Conservation (phyloP, 2,113 vertebrate species). For the Acrocephalus arundinaceus region DNA sequence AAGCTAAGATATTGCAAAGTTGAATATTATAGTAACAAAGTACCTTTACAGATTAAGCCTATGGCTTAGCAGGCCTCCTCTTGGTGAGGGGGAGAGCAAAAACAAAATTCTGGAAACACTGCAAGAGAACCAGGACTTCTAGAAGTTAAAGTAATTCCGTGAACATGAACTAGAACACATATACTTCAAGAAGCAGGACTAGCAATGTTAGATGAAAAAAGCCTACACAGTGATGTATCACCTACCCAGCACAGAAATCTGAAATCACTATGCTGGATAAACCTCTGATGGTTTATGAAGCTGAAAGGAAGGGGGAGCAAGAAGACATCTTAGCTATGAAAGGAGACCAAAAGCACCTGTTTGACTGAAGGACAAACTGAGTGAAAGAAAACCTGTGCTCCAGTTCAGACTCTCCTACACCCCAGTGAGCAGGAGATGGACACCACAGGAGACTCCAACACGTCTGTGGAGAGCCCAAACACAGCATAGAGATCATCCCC, state of each 20-base stretch:
- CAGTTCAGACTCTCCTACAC: not conserved
- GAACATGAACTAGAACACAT: not conserved
- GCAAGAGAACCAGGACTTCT: not conserved
- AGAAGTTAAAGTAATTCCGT: not conserved
- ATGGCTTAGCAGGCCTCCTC: not conserved
- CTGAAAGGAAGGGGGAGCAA: not conserved
- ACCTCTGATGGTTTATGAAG: not conserved
- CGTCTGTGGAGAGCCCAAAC: not conserved
- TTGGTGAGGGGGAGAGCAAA: rapidly evolving
- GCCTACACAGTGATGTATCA: not conserved
- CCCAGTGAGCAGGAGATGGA: not conserved
- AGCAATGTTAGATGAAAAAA: not conserved
- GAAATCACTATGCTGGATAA: not conserved
- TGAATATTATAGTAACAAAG: not conserved
- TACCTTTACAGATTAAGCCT: not conserved
- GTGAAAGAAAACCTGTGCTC: not conserved
- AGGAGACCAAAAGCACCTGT: not conserved
- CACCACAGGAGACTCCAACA: not conserved
- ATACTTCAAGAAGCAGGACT: not conserved
- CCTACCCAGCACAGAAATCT: not conserved
- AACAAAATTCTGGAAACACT: not conserved
- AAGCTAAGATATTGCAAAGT: not conserved
- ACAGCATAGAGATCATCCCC: not conserved
- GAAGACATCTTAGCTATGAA: not conserved
- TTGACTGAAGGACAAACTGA: not conserved